Base-by-base conservation (phyloP, 2,888 invertebrate species). In the Apotomis capreana region DNA sequence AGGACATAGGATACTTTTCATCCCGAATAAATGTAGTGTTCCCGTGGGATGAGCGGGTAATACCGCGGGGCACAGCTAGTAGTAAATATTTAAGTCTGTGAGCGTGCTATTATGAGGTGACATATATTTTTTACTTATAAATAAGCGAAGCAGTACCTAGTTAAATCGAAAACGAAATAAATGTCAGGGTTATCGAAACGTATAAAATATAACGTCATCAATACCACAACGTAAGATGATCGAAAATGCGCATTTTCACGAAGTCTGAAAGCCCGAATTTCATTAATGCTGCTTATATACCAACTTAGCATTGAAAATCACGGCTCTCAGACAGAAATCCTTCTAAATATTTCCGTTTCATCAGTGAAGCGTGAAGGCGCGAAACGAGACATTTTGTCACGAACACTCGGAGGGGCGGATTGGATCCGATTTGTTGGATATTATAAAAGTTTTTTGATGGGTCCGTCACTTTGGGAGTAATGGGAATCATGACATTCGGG, bases 331-430 rank as follows among this genome's bases (percentile, higher is more conserved):
- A 58, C 58, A 59, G 63, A 68, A 68, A 72, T 63, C 26, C 68
- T 44, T 72, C 44, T 72, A 63, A 72, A 72, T 72, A 72, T 63
- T 68, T 68, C 68, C 63, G 62, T 72, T 52, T 68, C 9, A 62
- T 37, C 62, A 72, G 52, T 54, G 72, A 49, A 63, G 72, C 68
- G 72, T 62, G 72, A 72, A 72, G 36, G 62, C 58, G 72, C 12
- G 62, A 62, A 59, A 63, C 72, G 68, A 68, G 72, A 68, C 72
- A 72, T 72, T 72, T 72, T 68, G 62, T 72, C 72, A 72, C 72
- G 72, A 68, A 72, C 72, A 63, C 64, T 57, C 57, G 5, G 58
- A 63, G 36, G 46, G 63, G 44, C 51, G 52, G 59, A 70, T 63
- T 63, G 63, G 52, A 63, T 12, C 49, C 52, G 62, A 68, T 72